phyloP scores from a whole-genome alignment of 1,140 invertebrate species.

The Frieseomelitta varia region DNA sequence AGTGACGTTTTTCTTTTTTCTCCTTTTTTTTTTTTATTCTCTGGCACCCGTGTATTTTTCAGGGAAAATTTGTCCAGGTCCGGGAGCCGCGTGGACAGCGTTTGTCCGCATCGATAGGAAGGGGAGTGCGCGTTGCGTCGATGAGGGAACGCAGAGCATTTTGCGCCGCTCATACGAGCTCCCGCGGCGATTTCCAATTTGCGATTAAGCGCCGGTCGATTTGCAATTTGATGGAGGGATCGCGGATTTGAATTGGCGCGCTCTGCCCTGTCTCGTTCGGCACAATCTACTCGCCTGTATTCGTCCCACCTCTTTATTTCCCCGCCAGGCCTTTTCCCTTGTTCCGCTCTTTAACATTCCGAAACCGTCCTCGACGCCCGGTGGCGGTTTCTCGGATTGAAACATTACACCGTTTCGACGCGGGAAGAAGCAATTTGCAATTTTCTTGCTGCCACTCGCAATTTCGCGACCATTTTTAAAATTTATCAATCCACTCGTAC shows the following conservation, averaged over 20 bases:
- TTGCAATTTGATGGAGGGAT: conserved; percentile 68
- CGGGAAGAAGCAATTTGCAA: no score
- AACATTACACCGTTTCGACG: no score
- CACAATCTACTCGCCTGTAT: not conserved
- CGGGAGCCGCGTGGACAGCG: no score
- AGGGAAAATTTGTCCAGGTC: not conserved
- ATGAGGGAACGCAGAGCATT: conserved; percentile 35
- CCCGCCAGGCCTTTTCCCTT: not conserved
- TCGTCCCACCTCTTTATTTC: not conserved
- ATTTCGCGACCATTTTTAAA: no score
- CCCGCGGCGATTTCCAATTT: conserved; percentile 66
- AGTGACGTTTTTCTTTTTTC: no score
- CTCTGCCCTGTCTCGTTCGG: conserved; percentile 31
- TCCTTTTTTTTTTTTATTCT: no score
- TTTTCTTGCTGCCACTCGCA: no score
- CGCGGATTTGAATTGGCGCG: conserved; percentile 62
- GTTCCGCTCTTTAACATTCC: no score
- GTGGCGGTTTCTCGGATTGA: no score
- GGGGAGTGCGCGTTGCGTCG: not conserved
- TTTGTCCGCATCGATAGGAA: not conserved
- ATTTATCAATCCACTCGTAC: no score
- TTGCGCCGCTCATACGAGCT: conserved; percentile 49
- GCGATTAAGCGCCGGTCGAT: conserved; percentile 63
- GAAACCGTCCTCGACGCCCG: no score
- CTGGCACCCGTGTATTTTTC: not conserved